Evolutionary conservation across 1,140 invertebrate species (phyloP).

Genomic region (Sminthurinus signatus): DNA sequence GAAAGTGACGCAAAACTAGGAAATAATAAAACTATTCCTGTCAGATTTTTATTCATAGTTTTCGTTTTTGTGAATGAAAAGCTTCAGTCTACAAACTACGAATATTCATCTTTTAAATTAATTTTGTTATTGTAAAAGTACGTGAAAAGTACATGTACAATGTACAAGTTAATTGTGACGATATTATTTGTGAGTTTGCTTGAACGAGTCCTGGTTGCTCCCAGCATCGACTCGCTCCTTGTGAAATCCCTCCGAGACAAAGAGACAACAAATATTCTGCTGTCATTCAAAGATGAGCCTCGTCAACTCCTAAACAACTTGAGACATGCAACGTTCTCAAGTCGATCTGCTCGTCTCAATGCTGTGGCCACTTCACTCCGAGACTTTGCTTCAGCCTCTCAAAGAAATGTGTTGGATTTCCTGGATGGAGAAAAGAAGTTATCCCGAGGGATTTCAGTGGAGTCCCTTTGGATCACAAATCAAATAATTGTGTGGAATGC

Average conservation of each 20-base stretch:
- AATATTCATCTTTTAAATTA: no score
- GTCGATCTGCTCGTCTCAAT: background rate
- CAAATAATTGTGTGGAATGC: slow-evolving; percentile 2
- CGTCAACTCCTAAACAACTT: background rate
- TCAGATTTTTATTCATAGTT: no score
- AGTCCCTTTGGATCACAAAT: slow-evolving; percentile 13
- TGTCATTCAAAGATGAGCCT: background rate
- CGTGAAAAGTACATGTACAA: no score
- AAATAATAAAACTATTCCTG: no score
- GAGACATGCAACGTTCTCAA: background rate
- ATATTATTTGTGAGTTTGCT: background rate
- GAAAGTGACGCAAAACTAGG: no score
- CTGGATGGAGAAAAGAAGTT: background rate
- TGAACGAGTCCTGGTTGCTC: background rate
- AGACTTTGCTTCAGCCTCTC: background rate
- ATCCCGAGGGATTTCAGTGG: background rate
- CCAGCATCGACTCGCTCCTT: background rate
- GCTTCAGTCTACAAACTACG: no score
- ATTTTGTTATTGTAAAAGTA: no score
- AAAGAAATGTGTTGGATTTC: background rate
- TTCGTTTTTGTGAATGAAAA: no score
- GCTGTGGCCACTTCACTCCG: background rate
- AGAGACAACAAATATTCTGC: background rate
- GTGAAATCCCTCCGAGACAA: background rate
- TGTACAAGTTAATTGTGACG: no score